Evolutionary conservation across 2,888 invertebrate genomes (phyloP).

Genomic region (Junonia oenone): DNA sequence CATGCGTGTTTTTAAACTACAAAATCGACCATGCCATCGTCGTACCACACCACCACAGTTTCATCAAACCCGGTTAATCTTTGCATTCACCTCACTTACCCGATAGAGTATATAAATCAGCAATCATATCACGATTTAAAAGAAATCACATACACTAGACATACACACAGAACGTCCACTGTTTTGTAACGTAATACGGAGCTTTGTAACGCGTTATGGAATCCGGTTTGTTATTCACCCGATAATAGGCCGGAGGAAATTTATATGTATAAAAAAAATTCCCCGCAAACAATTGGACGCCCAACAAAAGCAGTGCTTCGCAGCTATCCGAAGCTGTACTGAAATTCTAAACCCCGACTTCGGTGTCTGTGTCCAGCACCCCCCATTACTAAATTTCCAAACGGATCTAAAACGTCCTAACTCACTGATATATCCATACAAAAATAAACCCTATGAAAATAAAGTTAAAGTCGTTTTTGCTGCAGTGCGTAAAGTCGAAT

Average conservation of each 20-base stretch:
- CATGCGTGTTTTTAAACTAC: slow-evolving; percentile 55
- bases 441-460: slow-evolving; percentile 15
- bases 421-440: neutral
- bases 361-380: slow-evolving; percentile 77
- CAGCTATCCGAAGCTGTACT: slow-evolving; percentile 78
- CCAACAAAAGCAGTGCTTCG: slow-evolving; percentile 75
- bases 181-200: slow-evolving; percentile 28
- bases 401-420: slow-evolving; percentile 40
- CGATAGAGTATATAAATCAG: slow-evolving; percentile 41
- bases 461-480: slow-evolving; percentile 34
- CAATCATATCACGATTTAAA: slow-evolving; percentile 34
- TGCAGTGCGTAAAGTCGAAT: slow-evolving; percentile 27
- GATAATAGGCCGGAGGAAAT: slow-evolving; percentile 38
- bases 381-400: slow-evolving; percentile 76
- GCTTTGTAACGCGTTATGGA: slow-evolving; percentile 25
- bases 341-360: slow-evolving; percentile 78
- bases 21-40: slow-evolving; percentile 54
- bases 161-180: slow-evolving; percentile 36
- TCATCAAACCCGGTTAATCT: slow-evolving; percentile 44
- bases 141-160: slow-evolving; percentile 32
- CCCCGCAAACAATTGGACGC: slow-evolving; percentile 70
- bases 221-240: slow-evolving; percentile 32
- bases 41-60: slow-evolving; percentile 68
- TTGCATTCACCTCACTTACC: slow-evolving; percentile 70
- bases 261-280: slow-evolving; percentile 59